Evolutionary conservation across 1,140 invertebrate genomes (phyloP).

Genomic region (Penaeus indicus): DNA sequence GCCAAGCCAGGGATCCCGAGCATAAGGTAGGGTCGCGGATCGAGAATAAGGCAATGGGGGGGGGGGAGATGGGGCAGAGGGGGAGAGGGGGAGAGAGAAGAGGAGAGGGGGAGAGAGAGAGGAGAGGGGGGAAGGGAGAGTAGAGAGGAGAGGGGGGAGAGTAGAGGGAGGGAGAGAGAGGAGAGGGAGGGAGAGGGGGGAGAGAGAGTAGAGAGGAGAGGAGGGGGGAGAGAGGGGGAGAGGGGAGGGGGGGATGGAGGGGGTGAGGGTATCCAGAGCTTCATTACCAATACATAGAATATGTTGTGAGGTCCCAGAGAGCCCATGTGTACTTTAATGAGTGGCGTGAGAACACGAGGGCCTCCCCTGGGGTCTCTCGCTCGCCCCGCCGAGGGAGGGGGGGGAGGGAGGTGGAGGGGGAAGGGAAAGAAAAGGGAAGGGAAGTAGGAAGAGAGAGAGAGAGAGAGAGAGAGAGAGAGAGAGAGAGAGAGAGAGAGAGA

Average conservation of each 20-base stretch:
- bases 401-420: background rate
- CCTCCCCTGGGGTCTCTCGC: background rate
- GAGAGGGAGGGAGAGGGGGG: no score
- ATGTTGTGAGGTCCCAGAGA: background rate
- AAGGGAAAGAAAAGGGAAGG: background rate
- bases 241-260: background rate
- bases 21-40: no score
- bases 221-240: background rate
- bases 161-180: no score
- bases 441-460: background rate
- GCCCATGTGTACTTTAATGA: background rate
- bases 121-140: no score
- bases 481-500: no score
- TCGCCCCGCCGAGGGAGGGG: background rate
- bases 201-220: no score
- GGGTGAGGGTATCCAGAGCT: background rate
- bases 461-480: background rate
- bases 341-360: background rate
- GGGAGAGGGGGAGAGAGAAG: no score
- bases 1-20: no score
- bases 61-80: no score
- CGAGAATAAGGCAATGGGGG: no score
- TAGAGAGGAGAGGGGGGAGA: no score
- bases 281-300: slow-evolving; percentile 21
- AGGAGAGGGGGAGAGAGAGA: no score